Base-by-base conservation (phyloP, 1,140 invertebrate species). In the Drosophila santomea region DNA sequence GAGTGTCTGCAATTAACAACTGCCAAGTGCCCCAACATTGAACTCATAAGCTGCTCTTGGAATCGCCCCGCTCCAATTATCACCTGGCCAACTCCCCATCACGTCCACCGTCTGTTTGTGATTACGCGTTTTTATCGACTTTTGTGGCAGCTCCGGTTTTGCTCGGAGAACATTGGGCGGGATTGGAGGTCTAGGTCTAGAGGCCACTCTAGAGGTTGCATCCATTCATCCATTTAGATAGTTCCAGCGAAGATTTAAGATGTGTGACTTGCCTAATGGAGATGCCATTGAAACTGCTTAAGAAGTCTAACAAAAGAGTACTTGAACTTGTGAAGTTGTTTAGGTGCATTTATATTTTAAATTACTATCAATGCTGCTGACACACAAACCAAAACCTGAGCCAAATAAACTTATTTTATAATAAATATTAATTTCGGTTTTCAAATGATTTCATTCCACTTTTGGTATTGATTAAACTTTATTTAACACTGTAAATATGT, bases 11-110 rank as follows among this genome's bases (percentile, higher is more conserved):
- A 71, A 71, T 71, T 71, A 71, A 71, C 67, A 71, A 71, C 64
- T 71, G 25, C 50, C 57, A 71, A 71, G 67, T 71, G 67, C 64
- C 67, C 57, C 57, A 71, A 58, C 67, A 71, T 71, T 72, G 68
- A 72, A 72, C 68, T 71, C 58, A 32, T 10, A 8, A 71, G 64
- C n/a, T 57, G 67, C 63, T 71, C 67, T 71, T 71, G 64, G 64
- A 71, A 39, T 7, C 51, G 66, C 25, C 48, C 36, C 14, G 68
- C 68, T 72, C 23, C 68, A 72, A 72, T 72, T 72, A 72, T 71
- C 66, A 72, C 68, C 67, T 72, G 28, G 25, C 38, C 61, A 58
- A 15, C 51, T 69, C 35, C 43, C 43, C 51, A 36, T 48, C 67
- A 68, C 60, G 64, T 68, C 36, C 47, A 10, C 39, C 25, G 38